Conservation (phyloP, 2,113 vertebrate species). For the Neolamprologus caudopunctatus region DNA sequence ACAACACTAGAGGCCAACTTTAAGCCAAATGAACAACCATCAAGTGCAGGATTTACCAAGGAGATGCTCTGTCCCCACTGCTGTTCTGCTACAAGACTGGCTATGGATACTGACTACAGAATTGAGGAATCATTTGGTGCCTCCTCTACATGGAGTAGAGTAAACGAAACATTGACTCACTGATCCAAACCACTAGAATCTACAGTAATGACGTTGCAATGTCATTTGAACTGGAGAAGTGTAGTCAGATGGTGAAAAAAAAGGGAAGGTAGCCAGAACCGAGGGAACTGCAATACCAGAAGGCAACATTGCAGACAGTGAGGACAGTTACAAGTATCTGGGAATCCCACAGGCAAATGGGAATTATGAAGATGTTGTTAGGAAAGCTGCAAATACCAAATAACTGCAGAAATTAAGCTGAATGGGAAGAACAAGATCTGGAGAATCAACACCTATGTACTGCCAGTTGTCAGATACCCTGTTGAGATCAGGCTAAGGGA, state of each 20-base stretch:
- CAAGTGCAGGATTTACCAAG: background rate
- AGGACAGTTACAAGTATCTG: background rate
- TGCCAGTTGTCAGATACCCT: background rate
- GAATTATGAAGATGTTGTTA: background rate
- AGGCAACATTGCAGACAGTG: background rate
- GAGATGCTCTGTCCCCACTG: background rate
- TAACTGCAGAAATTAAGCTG: background rate
- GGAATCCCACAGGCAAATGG: background rate
- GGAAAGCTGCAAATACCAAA: background rate
- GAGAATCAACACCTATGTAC: background rate
- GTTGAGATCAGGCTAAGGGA: background rate
- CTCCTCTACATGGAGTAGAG: background rate
- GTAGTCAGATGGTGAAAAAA: background rate
- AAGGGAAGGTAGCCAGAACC: background rate
- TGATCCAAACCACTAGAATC: background rate
- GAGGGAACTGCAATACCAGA: background rate
- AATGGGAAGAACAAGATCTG: background rate
- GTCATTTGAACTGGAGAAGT: background rate
- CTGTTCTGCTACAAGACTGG: background rate
- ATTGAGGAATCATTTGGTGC: background rate
- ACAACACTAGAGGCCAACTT: background rate
- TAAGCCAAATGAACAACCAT: background rate
- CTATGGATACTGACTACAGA: background rate
- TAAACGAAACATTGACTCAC: background rate
- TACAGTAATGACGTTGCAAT: background rate